Evolutionary conservation across 2,113 vertebrate species (phyloP).

Genomic region (Nycticorax nycticorax): DNA sequence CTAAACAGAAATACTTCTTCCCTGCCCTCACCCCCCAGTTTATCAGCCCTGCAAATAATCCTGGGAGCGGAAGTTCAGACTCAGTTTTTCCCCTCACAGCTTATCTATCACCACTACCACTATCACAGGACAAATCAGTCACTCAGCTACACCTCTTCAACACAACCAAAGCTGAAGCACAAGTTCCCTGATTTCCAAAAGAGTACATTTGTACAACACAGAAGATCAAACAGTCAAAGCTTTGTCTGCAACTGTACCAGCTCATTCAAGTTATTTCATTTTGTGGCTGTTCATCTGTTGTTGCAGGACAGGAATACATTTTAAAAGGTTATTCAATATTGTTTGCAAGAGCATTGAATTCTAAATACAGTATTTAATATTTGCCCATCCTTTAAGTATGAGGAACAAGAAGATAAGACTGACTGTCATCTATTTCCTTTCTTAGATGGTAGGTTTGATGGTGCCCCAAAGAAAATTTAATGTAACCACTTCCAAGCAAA

Average conservation of each 20-base stretch:
- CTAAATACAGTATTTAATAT: slow-evolving; percentile 26
- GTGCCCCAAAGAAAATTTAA: background rate
- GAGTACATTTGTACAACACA: background rate
- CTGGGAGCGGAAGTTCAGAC: background rate
- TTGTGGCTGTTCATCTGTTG: background rate
- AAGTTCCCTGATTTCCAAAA: background rate
- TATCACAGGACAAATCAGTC: background rate
- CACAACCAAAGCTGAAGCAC: background rate
- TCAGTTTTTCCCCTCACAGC: background rate
- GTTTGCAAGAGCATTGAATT: background rate
- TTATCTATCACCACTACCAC: background rate
- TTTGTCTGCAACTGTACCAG: background rate
- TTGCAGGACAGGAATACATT: background rate
- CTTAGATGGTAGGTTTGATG: slow-evolving; percentile 3
- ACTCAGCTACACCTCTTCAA: background rate
- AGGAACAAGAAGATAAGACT: background rate
- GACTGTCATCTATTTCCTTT: no score
- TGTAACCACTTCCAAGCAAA: slow-evolving; percentile 9
- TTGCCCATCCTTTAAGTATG: background rate
- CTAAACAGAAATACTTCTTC: slow-evolving; percentile 16
- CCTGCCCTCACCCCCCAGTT: background rate
- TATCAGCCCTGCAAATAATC: background rate
- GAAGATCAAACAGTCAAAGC: background rate
- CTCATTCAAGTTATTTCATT: background rate
- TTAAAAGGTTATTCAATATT: background rate